Base-by-base conservation (phyloP, 2,888 invertebrate species). In the Monoplex corrugatus region DNA sequence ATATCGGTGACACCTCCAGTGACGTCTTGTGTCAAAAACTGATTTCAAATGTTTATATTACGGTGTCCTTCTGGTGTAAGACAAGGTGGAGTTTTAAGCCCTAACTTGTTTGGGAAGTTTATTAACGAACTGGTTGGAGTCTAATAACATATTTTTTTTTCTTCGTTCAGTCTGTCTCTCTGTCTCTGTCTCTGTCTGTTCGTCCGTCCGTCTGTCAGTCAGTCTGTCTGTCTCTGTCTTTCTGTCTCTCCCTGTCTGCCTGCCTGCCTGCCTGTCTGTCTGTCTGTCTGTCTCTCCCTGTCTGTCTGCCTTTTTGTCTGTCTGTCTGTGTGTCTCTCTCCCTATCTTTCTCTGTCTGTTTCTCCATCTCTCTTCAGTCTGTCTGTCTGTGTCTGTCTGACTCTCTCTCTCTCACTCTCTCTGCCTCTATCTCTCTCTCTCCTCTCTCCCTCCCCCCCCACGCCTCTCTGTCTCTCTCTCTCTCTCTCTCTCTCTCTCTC, bases 401-500 rank as follows among this genome's bases (percentile, higher is more conserved):
- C 13, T 50, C n/a, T 86, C 40, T 63, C 43, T 63, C 1, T 86
- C 82, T 87, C 5, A 38, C 50, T 63, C 35, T 82, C 38, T 78
- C 40, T 38, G 43, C 63, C 32, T 86, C 72, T 68, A 0, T 86
- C 43, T 75, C 32, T 86, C 43, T 86, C 23, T 75, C 63, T 63
- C 8, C 23, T 23, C 63, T 23, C 63, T 28, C 63, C 3, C 63
- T 63, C 63, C 28, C 63, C 28, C 63, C 23, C 8, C 28, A 8
- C 28, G 3, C 28, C 8, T 63, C 72, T 86, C 19, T 72, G 75
- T 86, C 38, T 72, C 28, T 72, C 63, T 87, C 75, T 40, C 38
- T 68, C 35, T 86, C 86, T 72, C 63, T 68, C 57, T 86, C 86
- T 40, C 63, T 72, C 72, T 68, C n/a, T 44, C 38, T 72, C 72